Conservation (phyloP, 2,888 invertebrate genomes). For the Protonemura montana region DNA sequence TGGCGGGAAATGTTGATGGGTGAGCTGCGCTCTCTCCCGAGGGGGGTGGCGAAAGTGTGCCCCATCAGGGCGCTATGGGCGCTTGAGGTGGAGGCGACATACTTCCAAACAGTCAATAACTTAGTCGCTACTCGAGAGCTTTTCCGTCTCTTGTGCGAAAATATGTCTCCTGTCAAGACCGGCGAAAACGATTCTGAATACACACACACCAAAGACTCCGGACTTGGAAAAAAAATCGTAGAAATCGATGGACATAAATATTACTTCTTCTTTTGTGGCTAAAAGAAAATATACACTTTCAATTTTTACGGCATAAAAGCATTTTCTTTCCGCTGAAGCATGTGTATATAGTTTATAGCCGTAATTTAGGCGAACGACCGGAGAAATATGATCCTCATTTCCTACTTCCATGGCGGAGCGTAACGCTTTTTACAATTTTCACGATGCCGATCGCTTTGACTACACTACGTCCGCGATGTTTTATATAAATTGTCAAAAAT, state of each 20-base stretch:
- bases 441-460: conserved; percentile 17
- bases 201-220: background rate
- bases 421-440: conserved; percentile 1
- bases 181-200: conserved; percentile 34
- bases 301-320: conserved; percentile 28
- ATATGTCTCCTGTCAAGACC: conserved; percentile 45
- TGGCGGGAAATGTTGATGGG: background rate
- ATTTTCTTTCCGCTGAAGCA: background rate
- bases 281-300: conserved; percentile 28
- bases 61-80: background rate
- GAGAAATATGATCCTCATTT: conserved; percentile 39
- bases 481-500: conserved; percentile 39
- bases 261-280: conserved; percentile 30
- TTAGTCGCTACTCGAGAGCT: conserved; percentile 38
- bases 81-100: conserved; percentile 21
- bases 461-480: background rate
- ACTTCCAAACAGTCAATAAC: conserved; percentile 44
- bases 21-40: conserved; percentile 4
- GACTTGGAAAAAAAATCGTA: background rate
- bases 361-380: conserved; percentile 30
- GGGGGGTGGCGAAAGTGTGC: conserved; percentile 20
- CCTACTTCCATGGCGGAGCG: conserved; percentile 1
- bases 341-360: conserved; percentile 22
- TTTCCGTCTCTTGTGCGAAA: conserved; percentile 36
- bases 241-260: conserved; percentile 18